A percentile compares a stretch with the other conserved stretches of the same genome.
Conservation (phyloP, 2,113 vertebrate genomes). For the Gopherus evgoodei region DNA sequence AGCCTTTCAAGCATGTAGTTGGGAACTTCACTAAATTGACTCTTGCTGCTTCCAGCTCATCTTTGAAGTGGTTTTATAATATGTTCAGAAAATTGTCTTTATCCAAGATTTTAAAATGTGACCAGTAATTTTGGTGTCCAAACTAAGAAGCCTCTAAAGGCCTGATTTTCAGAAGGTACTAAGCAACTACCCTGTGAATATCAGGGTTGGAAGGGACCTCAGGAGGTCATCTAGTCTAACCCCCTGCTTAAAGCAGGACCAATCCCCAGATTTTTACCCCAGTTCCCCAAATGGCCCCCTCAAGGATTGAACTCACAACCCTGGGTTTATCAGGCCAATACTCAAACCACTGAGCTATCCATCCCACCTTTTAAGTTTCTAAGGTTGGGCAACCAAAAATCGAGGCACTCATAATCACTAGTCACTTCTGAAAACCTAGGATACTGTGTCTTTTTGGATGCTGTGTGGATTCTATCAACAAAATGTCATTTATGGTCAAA, state of each 20-base stretch:
- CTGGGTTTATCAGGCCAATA: too few species aligned
- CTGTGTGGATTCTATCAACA: neutral
- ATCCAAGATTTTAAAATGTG: neutral
- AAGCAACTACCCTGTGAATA: neutral
- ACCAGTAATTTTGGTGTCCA: neutral
- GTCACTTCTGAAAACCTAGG: neutral
- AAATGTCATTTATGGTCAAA: neutral
- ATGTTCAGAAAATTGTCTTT: neutral
- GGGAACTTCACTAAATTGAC: neutral
- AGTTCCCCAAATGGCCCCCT: too few species aligned
- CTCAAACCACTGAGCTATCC: too few species aligned
- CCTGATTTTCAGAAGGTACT: neutral
- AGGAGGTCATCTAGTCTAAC: too few species aligned
- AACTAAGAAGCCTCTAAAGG: neutral
- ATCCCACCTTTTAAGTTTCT: neutral
- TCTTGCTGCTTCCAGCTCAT: neutral
- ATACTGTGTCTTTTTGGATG: neutral
- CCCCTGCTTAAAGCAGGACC: too few species aligned
- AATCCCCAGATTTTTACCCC: too few species aligned
- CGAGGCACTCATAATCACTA: neutral
- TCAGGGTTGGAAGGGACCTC: too few species aligned
- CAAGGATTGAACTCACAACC: too few species aligned
- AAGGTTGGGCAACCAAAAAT: neutral
- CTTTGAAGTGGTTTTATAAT: neutral
- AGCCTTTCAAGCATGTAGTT: neutral